Conservation (phyloP, 2,888 invertebrate genomes). For the Oxystoma pomonae region DNA sequence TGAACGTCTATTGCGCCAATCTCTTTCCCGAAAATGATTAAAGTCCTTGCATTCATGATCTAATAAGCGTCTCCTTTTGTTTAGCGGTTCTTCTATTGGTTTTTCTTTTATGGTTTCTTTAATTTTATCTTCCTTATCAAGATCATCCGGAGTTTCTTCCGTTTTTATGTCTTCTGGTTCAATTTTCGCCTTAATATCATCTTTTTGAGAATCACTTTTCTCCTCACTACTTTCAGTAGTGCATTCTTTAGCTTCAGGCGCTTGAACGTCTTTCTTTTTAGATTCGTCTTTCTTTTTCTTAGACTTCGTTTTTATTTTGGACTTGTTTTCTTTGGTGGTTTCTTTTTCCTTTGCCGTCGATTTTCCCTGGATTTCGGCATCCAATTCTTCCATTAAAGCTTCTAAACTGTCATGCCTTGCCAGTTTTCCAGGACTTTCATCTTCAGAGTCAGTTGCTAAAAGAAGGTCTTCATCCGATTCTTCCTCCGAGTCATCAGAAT, state of each 20-base stretch:
- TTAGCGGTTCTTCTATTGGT: constrained; percentile 5
- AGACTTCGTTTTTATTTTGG: constrained; percentile 27
- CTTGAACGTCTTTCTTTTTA: constrained; percentile 20
- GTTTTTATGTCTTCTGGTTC: constrained; percentile 7
- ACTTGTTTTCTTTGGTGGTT: constrained; percentile 15
- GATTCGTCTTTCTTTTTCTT: constrained; percentile 25
- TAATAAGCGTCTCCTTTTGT: constrained; percentile 9
- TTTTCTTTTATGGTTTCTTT: constrained; percentile 22
- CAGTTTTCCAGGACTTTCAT: constrained; percentile 35
- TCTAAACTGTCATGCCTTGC: constrained; percentile 51
- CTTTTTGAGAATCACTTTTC: constrained; percentile 16
- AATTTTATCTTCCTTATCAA: constrained; percentile 18
- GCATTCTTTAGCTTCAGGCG: neutral
- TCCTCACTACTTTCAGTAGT: constrained; percentile 17
- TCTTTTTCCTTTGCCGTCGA: neutral
- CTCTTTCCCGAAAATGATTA: neutral
- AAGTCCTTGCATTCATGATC: neutral
- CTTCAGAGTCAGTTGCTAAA: constrained; percentile 24
- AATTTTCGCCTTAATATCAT: constrained; percentile 3
- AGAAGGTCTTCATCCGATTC: constrained; percentile 42
- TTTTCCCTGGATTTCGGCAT: constrained; percentile 45
- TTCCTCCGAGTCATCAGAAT: constrained; percentile 48
- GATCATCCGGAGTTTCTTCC: constrained; percentile 1
- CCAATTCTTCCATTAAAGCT: constrained; percentile 52
- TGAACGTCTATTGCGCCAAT: neutral